phyloP scores from a whole-genome alignment of 2,888 invertebrate species.

The Biston stratarius region DNA sequence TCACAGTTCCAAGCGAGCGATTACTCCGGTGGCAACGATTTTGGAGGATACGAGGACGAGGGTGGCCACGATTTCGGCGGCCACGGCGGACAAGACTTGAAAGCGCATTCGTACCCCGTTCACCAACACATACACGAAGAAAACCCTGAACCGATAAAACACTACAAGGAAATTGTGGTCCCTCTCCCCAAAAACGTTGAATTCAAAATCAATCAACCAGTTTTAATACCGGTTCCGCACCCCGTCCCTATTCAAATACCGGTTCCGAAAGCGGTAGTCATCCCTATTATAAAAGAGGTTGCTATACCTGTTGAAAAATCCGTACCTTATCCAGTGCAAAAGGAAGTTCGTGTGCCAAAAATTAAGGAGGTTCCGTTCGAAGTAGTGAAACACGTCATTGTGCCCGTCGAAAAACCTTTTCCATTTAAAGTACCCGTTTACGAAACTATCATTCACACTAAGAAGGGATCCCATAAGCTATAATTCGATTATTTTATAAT shows the following conservation, averaged over 20 bases:
- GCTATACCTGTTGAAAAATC: slow-evolving; percentile 90
- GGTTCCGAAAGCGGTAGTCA: slow-evolving; percentile 89
- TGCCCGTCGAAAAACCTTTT: slow-evolving; percentile 89
- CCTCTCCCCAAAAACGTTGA: slow-evolving; percentile 88
- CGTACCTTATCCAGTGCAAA: slow-evolving; percentile 90
- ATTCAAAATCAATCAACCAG: slow-evolving; percentile 85
- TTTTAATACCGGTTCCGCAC: slow-evolving; percentile 87
- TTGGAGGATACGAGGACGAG: slow-evolving; percentile 54
- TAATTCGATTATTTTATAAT: neutral
- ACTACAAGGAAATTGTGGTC: slow-evolving; percentile 89
- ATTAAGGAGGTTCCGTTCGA: slow-evolving; percentile 90
- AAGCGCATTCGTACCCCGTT: slow-evolving; percentile 84
- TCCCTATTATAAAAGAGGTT: slow-evolving; percentile 89
- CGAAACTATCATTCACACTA: slow-evolving; percentile 90
- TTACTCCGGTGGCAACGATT: slow-evolving; percentile 62
- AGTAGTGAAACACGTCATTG: slow-evolving; percentile 89
- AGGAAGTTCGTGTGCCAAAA: slow-evolving; percentile 88
- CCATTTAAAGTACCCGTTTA: slow-evolving; percentile 91
- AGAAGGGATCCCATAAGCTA: slow-evolving; percentile 84
- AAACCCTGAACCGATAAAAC: slow-evolving; percentile 89
- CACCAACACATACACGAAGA: slow-evolving; percentile 90
- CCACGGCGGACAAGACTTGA: slow-evolving; percentile 66
- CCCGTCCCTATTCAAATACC: slow-evolving; percentile 90
- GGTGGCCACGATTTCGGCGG: slow-evolving; percentile 54
- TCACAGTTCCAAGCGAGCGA: slow-evolving; percentile 76